phyloP scores from a whole-genome alignment of 2,888 invertebrate genomes.

The Euspilapteryx auroguttella region DNA sequence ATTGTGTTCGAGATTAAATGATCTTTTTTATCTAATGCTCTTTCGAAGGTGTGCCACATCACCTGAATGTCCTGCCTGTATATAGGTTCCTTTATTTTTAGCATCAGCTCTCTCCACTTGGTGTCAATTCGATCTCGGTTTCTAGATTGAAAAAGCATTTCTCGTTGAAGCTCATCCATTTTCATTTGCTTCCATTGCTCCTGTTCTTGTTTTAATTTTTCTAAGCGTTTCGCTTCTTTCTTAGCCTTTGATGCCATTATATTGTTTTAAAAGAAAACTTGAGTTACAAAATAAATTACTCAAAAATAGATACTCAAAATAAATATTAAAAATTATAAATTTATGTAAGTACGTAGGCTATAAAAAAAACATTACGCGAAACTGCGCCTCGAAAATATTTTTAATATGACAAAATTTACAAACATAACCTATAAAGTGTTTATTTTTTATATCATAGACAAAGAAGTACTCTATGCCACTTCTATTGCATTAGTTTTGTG shows the following conservation, averaged over 20 bases:
- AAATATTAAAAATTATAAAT: too few relatives aligned
- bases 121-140: slow-evolving; percentile 28
- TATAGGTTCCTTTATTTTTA: slow-evolving; percentile 40
- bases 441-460: too few relatives aligned
- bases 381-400: too few relatives aligned
- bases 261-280: too few relatives aligned
- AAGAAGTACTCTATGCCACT: too few relatives aligned
- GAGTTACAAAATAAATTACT: too few relatives aligned
- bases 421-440: too few relatives aligned
- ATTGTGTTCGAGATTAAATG: slow-evolving; percentile 56
- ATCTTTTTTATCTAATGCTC: slow-evolving; percentile 62
- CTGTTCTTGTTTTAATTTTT: slow-evolving; percentile 21
- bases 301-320: too few relatives aligned
- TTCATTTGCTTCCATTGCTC: slow-evolving; percentile 25
- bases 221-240: slow-evolving; percentile 31
- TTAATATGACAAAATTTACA: too few relatives aligned
- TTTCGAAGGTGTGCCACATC: slow-evolving; percentile 52
- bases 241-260: slow-evolving; percentile 15
- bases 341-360: too few relatives aligned
- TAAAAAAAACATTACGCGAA: too few relatives aligned
- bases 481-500: too few relatives aligned
- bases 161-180: slow-evolving; percentile 29
- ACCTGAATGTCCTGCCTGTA: slow-evolving; percentile 37
- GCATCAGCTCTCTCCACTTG: slow-evolving; percentile 34
- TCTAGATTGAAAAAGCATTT: slow-evolving; percentile 25